Evolutionary conservation across 2,888 invertebrate genomes (phyloP), one percentile per base, ranked within the genome.

Genomic region (Hydrotaea cyrtoneurina): DNA sequence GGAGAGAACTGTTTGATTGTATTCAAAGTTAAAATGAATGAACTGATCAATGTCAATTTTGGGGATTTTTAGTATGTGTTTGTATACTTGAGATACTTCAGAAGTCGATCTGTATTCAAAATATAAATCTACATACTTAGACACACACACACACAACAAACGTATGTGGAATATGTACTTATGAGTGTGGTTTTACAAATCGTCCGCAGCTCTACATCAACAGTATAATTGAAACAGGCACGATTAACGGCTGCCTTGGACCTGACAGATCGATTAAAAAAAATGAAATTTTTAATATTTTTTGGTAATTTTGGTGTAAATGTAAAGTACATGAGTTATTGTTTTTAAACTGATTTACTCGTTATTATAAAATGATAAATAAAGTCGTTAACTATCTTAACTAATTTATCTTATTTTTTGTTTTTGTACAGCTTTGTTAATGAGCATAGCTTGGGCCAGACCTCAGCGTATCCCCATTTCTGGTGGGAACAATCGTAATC

Each of bases 21-120:
- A 31, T 62, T 62, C n/a, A 8, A n/a, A 31, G 62, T 31, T 26
- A 26, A 59, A 26, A 21, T 66, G 17, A 66, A 57, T 79, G 76
- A 82, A 73, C 83, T 80, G 66, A 73, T 83, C 79, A 83, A 80
- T 83, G 79, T 13, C 83, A 83, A 83, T 73, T n/a, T 7, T n/a
- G n/a, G 50, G 15, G n/a, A 4, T 50, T 50, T 7, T n/a, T 50
- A n/a, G 72, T 64, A 46, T 55, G 55, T 62, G 55, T 53, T 21
- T 43, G 10, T 2, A 46, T 55, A 55, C 72, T 13, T 73, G 69
- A 46, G 46, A 43, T 46, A 43, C 69, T 19, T 21, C 21, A 36
- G 66, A 43, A 8, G 21, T 66, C 39, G 7, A 69, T 55, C 15
- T 19, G 21, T 7, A 39, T 10, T 39, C 11, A 39, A 39, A 39